A percentile compares a stretch with the other conserved stretches of the same genome.
Conservation (phyloP, 2,888 invertebrate species). For the Aphelenchoides bicaudatus region DNA sequence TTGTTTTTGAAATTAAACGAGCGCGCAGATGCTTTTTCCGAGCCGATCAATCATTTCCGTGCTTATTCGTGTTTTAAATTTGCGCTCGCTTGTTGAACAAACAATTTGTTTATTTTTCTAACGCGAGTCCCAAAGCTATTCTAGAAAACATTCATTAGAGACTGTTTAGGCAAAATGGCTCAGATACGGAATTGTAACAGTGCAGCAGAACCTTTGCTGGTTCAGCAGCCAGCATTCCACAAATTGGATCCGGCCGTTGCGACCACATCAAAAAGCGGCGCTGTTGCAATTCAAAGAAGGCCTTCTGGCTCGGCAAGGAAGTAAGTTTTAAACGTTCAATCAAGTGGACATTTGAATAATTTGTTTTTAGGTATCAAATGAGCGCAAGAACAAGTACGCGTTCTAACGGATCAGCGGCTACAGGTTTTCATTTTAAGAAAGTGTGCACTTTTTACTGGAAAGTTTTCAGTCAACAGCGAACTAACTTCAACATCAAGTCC, state of each 20-base stretch:
- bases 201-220: constrained; percentile 8
- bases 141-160: too few relatives aligned
- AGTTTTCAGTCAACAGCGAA: constrained; percentile 8
- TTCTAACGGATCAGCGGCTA: constrained; percentile 1
- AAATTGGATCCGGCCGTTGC: not conserved
- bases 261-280: constrained; percentile 6
- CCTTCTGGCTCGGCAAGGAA: constrained; percentile 14
- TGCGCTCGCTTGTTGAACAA: too few relatives aligned
- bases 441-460: too few relatives aligned
- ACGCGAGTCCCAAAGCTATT: too few relatives aligned
- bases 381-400: not conserved
- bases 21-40: too few relatives aligned
- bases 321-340: not conserved
- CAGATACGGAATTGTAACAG: constrained; percentile 1
- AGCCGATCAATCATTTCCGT: too few relatives aligned
- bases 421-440: not conserved
- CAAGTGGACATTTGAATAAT: not conserved
- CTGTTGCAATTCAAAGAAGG: constrained; percentile 7
- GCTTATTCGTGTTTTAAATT: too few relatives aligned
- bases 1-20: too few relatives aligned
- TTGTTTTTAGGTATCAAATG: constrained; percentile 13
- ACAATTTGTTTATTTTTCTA: too few relatives aligned
- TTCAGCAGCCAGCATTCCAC: not conserved
- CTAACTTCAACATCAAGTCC: not conserved
- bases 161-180: not conserved